These are phyloP conservation scores for Takifugu flavidus DNA, from an alignment of 2,113 vertebrate genomes.

Conservation along the genomic window DNA sequence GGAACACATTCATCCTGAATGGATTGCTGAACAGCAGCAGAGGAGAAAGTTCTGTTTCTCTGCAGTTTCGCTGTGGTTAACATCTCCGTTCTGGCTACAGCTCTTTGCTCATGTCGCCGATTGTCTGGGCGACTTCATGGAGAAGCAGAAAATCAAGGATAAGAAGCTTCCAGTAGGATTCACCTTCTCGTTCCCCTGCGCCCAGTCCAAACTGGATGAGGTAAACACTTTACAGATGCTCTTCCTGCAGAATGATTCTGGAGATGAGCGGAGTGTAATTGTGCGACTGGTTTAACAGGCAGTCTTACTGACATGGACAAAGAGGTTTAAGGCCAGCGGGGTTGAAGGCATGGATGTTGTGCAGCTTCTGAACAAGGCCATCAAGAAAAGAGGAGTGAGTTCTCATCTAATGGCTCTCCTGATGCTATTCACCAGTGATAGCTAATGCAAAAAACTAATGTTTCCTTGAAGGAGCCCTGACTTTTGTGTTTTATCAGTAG, in stretches of 20 bases:
- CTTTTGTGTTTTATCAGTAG: no score
- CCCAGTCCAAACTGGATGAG: constrained; percentile 91
- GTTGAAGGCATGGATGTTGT: constrained; percentile 95
- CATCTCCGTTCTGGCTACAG: constrained; percentile 59
- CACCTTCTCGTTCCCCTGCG: constrained; percentile 96
- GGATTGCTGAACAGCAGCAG: neutral
- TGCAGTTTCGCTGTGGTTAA: neutral
- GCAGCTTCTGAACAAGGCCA: constrained; percentile 89
- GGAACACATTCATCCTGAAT: no score
- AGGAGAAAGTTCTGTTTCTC: neutral
- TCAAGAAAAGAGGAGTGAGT: constrained; percentile 94
- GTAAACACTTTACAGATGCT: constrained; percentile 60
- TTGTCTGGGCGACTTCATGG: constrained; percentile 96
- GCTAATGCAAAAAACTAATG: no score
- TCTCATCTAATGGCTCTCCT: neutral
- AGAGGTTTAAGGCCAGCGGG: constrained; percentile 92
- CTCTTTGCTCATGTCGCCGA: constrained; percentile 96
- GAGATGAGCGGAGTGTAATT: neutral
- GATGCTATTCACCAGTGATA: neutral
- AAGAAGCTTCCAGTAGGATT: constrained; percentile 95
- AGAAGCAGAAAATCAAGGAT: constrained; percentile 95
- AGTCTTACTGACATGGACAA: constrained; percentile 92
- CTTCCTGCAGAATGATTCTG: neutral
- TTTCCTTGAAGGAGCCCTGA: no score
- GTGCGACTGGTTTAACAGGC: constrained; percentile 69